A percentile compares a stretch with the other conserved stretches of the same genome.
These are phyloP conservation scores for Leptopilina syphax DNA, from an alignment of 2,888 invertebrate genomes.

Conservation along the genomic window DNA sequence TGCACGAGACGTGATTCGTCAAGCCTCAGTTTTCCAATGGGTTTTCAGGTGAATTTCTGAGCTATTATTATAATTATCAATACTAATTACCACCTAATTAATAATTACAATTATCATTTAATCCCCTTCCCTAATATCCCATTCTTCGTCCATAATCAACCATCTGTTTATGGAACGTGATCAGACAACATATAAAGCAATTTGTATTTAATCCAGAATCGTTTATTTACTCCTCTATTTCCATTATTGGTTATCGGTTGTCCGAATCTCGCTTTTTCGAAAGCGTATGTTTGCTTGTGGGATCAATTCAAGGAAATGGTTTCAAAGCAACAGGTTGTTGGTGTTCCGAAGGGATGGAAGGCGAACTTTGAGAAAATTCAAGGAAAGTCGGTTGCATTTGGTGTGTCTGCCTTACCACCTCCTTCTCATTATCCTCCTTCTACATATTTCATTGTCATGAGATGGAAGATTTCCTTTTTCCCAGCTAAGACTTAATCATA, in stretches of 20 bases:
- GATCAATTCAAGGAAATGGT: conserved; percentile 19
- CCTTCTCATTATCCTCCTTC: background rate
- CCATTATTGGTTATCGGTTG: conserved; percentile 5
- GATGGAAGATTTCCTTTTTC: background rate
- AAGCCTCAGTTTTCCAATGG: too few species aligned
- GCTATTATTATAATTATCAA: too few species aligned
- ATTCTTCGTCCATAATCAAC: background rate
- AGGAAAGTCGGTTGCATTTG: conserved; percentile 17
- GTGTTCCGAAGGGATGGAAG: background rate
- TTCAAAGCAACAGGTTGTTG: conserved; percentile 32
- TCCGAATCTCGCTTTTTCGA: conserved; percentile 17
- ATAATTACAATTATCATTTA: background rate
- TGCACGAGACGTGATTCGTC: too few species aligned
- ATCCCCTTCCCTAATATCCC: background rate
- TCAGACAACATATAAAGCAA: background rate
- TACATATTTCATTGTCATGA: conserved; percentile 15
- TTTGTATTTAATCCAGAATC: conserved; percentile 10
- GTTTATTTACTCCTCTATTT: background rate
- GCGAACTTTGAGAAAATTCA: conserved; percentile 27
- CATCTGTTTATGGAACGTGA: background rate
- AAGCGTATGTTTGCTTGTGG: conserved; percentile 2
- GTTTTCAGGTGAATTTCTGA: too few species aligned
- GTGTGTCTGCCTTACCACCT: background rate
- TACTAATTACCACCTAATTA: too few species aligned
- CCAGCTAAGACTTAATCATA: background rate